phyloP scores from a whole-genome alignment of 2,888 invertebrate genomes.

The Chrysolina oricalcia region DNA sequence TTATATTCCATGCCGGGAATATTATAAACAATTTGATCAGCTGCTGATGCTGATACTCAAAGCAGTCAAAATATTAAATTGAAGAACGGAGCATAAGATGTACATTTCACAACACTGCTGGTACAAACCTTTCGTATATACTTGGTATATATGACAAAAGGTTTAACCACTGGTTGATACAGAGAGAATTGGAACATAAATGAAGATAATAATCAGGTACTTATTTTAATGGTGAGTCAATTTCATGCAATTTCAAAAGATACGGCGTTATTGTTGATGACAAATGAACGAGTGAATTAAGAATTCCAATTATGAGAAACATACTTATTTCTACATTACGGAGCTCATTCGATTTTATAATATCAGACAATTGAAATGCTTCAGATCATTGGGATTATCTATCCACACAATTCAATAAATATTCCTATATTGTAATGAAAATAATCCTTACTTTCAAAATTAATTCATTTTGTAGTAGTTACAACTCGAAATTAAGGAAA shows the following conservation, averaged over 20 bases:
- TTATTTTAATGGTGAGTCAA: conserved; percentile 20
- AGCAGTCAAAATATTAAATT: too few relatives aligned
- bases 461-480: too few relatives aligned
- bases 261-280: conserved; percentile 24
- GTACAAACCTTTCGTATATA: too few relatives aligned
- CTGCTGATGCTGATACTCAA: too few relatives aligned
- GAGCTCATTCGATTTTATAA: neutral
- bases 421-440: too few relatives aligned
- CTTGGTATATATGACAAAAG: neutral
- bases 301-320: neutral
- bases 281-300: conserved; percentile 25
- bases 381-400: too few relatives aligned
- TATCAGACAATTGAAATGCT: neutral
- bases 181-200: conserved; percentile 19
- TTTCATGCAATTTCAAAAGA: conserved; percentile 26
- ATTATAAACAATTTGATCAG: too few relatives aligned
- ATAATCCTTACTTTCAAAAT: too few relatives aligned
- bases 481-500: too few relatives aligned
- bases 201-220: conserved; percentile 14
- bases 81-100: too few relatives aligned
- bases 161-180: conserved; percentile 13
- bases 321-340: neutral
- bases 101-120: neutral
- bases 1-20: too few relatives aligned
- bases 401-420: too few relatives aligned